Evolutionary conservation across 2,113 vertebrate species (phyloP), one percentile per base, ranked within the genome.

Genomic region (Cnemophilus loriae): DNA sequence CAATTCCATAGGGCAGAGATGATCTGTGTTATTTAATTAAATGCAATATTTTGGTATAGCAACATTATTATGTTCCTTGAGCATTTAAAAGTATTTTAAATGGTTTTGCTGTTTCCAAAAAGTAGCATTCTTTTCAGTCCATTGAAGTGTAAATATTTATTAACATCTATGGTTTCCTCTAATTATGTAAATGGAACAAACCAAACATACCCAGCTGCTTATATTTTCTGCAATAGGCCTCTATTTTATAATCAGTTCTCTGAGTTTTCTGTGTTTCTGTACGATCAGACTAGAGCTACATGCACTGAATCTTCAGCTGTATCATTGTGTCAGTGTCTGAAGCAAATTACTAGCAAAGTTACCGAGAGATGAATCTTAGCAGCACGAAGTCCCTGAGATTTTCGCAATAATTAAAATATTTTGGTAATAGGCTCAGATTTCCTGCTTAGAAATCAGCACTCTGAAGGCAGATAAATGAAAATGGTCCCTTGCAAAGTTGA

Each of bases 371-470:
- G 71, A 75, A 84, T 96, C 69, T 85, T 95, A 84, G 94, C 68
- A 95, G 90, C 30, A 50, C 63, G 16, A 87, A 56, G 86, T 94
- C 84, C 87, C 83, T 94, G 94, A 97, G 85, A 82, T 79, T 77
- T 83, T 60, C 89, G 57, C 75, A 83, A 13, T 41, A 77, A 75
- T 85, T 73, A 81, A 76, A 90, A 44, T 46, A 27, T 44, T 91
- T 59, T 77, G 5, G 13, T 42, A 52, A 11, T 20, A 74, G 70
- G 57, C 50, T 65, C 74, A 56, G n/a, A 24, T 90, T 20, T 70
- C 50, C 32, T 60, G 16, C 27, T 37, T 44, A 41, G 73, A 71
- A 71, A 70, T 61, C 33, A 61, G 37, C 53, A n/a, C 47, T 70
- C 35, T 80, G 90, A 61, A 63, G 77, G 27, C 55, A 79, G 30